Evolutionary conservation across 1,140 invertebrate genomes (phyloP), one percentile per base, ranked within the genome.

Genomic region (Drosophila bifasciata): DNA sequence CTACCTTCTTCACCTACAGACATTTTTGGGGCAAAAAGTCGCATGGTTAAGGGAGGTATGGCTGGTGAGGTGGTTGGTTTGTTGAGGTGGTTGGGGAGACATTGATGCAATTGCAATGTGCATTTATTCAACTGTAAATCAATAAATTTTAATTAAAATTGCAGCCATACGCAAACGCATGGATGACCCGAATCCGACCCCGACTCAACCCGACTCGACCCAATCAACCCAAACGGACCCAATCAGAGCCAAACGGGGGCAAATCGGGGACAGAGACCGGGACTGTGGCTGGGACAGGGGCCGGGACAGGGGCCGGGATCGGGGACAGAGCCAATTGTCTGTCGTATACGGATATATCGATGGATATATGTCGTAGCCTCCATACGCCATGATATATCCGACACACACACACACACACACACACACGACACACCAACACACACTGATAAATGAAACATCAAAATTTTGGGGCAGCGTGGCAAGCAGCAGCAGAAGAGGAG

Each of bases 111-210:
- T 52, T 74, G 60, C 57, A 61, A 69, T 77, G 69, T 19, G 63
- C 73, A 86, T 86, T 86, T 81, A 88, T 85, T 85, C 81, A 88
- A 67, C 83, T 86, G 77, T 86, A 86, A 86, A 86, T 86, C 83
- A 86, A 86, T 86, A 86, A 86, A 86, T 86, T 86, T 86, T 81
- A 86, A 86, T 86, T 86, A 81, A 86, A 86, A 86, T 86, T 86
- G 77, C 81, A 88, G 81, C 62, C 69, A 51, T 67, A 77, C 60
- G 53, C 80, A 79, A 44, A 40, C 49, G 45, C 11, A 55, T 36
- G 11, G 19, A 15, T 72, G 51, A 73, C 69, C 58, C 59, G 73
- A 32, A n/a, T n/a, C n/a, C 71, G 51, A 73, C 59, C 50, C 40
- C n/a, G n/a, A 74, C 50, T 56, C 59, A 51, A 1, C 19, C n/a